These are phyloP conservation scores for Poeciliopsis occidentalis DNA, from an alignment of 2,113 vertebrate species.

Conservation along the genomic window DNA sequence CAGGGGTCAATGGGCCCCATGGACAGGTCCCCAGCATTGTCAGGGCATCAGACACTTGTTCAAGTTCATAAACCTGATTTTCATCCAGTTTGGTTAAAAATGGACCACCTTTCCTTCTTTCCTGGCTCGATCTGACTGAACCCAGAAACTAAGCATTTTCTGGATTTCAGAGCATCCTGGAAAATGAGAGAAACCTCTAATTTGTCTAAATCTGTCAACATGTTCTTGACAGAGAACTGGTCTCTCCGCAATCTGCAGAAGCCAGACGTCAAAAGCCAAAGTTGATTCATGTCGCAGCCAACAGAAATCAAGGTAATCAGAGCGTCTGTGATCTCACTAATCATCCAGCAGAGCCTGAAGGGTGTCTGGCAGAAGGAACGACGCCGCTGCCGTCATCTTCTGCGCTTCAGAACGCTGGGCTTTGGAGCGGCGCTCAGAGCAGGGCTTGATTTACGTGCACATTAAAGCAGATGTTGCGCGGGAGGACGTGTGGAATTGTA, in stretches of 20 bases:
- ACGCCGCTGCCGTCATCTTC: conserved; percentile 27
- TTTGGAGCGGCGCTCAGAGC: not conserved
- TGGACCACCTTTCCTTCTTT: not conserved
- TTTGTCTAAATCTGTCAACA: not conserved
- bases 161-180: not conserved
- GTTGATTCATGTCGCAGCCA: conserved; percentile 44
- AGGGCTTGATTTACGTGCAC: conserved; percentile 23
- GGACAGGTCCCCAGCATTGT: too few species aligned
- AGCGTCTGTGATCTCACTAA: conserved; percentile 12
- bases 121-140: not conserved
- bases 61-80: too few species aligned
- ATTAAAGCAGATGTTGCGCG: conserved; percentile 58
- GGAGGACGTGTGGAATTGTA: conserved; percentile 42
- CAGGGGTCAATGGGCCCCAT: too few species aligned
- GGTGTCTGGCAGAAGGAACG: conserved; percentile 35
- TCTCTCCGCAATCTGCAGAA: conserved; percentile 12
- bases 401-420: conserved; percentile 11
- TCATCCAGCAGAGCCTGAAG: conserved; percentile 19
- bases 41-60: too few species aligned
- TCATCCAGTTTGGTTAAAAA: not conserved
- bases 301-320: not conserved
- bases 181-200: not conserved
- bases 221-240: not conserved
- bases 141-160: not conserved
- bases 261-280: conserved; percentile 34